These are phyloP conservation scores for Panurus biarmicus DNA, from an alignment of 2,113 vertebrate species.

Conservation along the genomic window DNA sequence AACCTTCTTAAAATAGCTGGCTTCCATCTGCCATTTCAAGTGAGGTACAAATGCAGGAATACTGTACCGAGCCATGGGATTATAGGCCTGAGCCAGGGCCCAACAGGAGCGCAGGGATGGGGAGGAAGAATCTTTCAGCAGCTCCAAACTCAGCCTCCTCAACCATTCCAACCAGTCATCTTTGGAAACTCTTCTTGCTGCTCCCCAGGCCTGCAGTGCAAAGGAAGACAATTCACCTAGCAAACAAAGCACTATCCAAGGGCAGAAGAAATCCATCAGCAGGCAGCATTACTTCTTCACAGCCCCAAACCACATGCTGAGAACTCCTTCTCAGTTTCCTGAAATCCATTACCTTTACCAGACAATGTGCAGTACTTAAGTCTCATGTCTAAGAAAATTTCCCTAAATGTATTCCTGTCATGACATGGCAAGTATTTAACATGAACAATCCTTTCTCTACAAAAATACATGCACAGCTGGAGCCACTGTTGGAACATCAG, in stretches of 20 bases:
- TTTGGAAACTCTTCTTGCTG: slow-evolving; percentile 95
- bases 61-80: slow-evolving; percentile 92
- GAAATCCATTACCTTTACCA: background rate
- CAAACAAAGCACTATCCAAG: background rate
- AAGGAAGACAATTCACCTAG: background rate
- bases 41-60: background rate
- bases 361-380: background rate
- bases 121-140: slow-evolving; percentile 95
- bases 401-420: background rate
- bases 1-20: background rate
- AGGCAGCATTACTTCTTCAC: background rate
- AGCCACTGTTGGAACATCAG: background rate
- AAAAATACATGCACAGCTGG: background rate
- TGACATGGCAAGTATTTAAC: background rate
- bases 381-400: background rate
- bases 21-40: background rate
- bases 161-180: slow-evolving; percentile 99
- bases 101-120: slow-evolving; percentile 95
- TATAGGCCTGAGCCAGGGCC: slow-evolving; percentile 97
- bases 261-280: background rate
- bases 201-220: slow-evolving; percentile 89
- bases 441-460: background rate
- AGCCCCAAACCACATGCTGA: background rate
- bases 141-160: slow-evolving; percentile 88
- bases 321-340: background rate